Percentiles rank a stretch among this genome's conserved stretches.
These are phyloP conservation scores for Bemisia tabaci DNA, from an alignment of 1,140 invertebrate genomes.

Conservation along the genomic window DNA sequence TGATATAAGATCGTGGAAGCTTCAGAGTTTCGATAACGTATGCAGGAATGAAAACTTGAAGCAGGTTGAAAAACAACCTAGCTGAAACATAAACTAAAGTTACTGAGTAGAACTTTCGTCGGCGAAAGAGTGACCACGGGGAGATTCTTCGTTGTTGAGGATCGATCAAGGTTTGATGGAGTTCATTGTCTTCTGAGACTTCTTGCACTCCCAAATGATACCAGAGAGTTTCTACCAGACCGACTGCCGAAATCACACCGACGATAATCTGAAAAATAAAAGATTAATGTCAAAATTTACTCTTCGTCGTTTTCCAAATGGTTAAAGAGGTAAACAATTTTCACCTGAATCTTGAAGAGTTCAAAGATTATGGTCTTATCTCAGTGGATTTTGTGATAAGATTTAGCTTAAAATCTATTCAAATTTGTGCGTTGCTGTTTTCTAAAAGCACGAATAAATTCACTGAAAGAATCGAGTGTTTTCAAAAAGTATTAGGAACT, in stretches of 20 bases:
- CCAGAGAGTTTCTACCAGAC: not conserved
- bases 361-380: no score
- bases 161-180: not conserved
- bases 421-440: no score
- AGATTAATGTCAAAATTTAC: no score
- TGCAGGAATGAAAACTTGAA: not conserved
- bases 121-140: not conserved
- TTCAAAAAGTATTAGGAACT: no score
- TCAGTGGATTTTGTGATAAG: no score
- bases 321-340: no score
- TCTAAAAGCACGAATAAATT: no score
- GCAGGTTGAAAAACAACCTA: not conserved
- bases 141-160: not conserved
- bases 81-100: not conserved
- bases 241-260: not conserved
- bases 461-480: no score
- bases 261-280: not conserved
- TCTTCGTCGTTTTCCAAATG: no score
- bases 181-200: not conserved
- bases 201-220: not conserved
- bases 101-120: not conserved
- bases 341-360: no score
- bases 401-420: no score
- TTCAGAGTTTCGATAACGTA: not conserved
- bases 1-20: not conserved